Conservation (phyloP, 1,140 invertebrate species). For the Hirudo medicinalis region DNA sequence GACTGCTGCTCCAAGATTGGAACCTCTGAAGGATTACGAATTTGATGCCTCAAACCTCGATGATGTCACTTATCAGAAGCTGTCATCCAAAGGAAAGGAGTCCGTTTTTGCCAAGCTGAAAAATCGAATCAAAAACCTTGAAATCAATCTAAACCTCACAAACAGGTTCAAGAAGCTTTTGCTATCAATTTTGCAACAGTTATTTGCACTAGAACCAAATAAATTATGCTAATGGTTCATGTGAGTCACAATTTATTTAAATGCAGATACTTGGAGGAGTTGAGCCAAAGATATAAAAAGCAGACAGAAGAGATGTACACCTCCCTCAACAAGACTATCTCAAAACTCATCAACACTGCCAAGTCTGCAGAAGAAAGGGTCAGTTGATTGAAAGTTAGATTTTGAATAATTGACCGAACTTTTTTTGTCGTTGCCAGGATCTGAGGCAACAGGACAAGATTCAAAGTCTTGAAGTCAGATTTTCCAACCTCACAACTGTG, state of each 20-base stretch:
- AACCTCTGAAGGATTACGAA: slow-evolving; percentile 12
- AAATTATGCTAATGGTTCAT: not conserved
- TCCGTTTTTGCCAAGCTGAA: slow-evolving; percentile 84
- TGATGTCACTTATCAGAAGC: slow-evolving; percentile 19
- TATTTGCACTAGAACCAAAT: not conserved
- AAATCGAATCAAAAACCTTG: slow-evolving; percentile 85
- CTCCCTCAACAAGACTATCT: slow-evolving; percentile 64
- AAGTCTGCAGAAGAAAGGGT: slow-evolving; percentile 14
- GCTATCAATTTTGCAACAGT: not conserved
- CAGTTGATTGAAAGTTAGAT: not conserved
- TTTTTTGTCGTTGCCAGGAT: not conserved
- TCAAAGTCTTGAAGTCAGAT: slow-evolving; percentile 8
- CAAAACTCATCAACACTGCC: slow-evolving; percentile 14
- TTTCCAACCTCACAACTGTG: slow-evolving; percentile 3
- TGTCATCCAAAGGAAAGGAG: slow-evolving; percentile 44
- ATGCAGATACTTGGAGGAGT: slow-evolving; percentile 72
- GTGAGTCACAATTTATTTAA: not conserved
- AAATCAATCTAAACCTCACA: slow-evolving; percentile 87
- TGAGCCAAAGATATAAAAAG: slow-evolving; percentile 82
- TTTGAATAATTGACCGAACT: not conserved
- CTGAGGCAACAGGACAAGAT: slow-evolving; percentile 22
- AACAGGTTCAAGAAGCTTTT: slow-evolving; percentile 45
- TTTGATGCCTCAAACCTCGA: not conserved
- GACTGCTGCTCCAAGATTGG: not conserved
- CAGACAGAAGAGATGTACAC: slow-evolving; percentile 88